Base-by-base conservation (phyloP, 2,797 vertebrate genomes). In the Myotis pilosus region DNA sequence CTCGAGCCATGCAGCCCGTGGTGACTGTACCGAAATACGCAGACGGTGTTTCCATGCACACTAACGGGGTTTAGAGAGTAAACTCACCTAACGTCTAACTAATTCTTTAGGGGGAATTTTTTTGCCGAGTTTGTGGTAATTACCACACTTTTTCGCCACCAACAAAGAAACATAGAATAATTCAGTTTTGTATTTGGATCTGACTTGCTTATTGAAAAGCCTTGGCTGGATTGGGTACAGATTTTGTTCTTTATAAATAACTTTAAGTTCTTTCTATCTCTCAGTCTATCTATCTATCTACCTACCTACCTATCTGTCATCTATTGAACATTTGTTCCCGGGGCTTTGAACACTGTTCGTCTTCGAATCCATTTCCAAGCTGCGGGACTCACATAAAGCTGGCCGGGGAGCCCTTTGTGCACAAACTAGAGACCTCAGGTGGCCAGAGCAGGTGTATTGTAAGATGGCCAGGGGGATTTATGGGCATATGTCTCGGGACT, bases 381-480 rank as follows among this genome's bases (percentile, higher is more conserved):
- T 84, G 28, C 41, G 55, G 30, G 90, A 53, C 71, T 89, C 69
- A 60, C 38, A 78, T 76, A 94, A 82, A 84, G 66, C 60, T 44
- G 41, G 10, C 85, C 41, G 5, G 25, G 20, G 71, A 94, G 79
- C 84, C 79, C 68, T 96, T 85, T 92, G 90, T 95, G 62, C 74
- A 44, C 79, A 23, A 53, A 49, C 41, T 28, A 30, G 64, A 92
- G 80, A 38, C 81, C 53, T 76, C 57, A 3, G 75, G 66, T 3
- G 16, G 62, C 64, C 66, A 8, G 87, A 49, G 74, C 91, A 23
- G 80, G 82, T 5, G 78, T 76, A 1, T 51, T 84, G 30, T 85
- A 84, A 44, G 36, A n/a, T 92, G 64, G 44, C 75, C 96, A 41
- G 7, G 78, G 79, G 79, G 83, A 91, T 97, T 97, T 92, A 82